phyloP scores from a whole-genome alignment of 2,888 invertebrate genomes.

The Terebella lapidaria region DNA sequence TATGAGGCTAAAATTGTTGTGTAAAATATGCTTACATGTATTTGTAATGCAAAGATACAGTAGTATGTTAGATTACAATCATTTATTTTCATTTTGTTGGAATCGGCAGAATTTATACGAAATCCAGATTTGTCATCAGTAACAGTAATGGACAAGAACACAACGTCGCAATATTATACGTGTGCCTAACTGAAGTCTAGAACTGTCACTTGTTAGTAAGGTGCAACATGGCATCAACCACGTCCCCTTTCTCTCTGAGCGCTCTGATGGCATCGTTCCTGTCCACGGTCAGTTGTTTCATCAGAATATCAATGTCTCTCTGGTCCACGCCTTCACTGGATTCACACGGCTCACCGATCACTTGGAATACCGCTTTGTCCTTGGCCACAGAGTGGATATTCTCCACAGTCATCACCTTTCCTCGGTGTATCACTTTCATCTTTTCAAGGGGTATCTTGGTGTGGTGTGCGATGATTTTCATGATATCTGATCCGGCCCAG shows the following conservation, averaged over 20 bases:
- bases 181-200: too few species aligned
- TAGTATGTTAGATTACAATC: too few species aligned
- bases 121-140: too few species aligned
- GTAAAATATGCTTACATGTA: too few species aligned
- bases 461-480: slow-evolving; percentile 28
- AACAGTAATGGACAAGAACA: too few species aligned
- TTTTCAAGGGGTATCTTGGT: slow-evolving; percentile 34
- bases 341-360: slow-evolving; percentile 35
- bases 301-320: slow-evolving; percentile 33
- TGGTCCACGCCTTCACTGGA: slow-evolving; percentile 31
- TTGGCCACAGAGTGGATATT: slow-evolving; percentile 24
- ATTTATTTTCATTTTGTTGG: too few species aligned
- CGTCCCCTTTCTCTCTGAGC: slow-evolving; percentile 24
- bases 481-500: slow-evolving; percentile 32
- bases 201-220: slow-evolving; percentile 17
- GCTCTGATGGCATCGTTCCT: slow-evolving; percentile 35
- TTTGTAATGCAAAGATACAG: too few species aligned
- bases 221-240: slow-evolving; percentile 38
- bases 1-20: too few species aligned
- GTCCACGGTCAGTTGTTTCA: slow-evolving; percentile 33
- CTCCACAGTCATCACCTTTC: slow-evolving; percentile 29
- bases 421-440: slow-evolving; percentile 38
- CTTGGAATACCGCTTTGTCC: slow-evolving; percentile 34
- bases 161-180: too few species aligned
- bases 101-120: too few species aligned